Evolutionary conservation across 1,140 invertebrate genomes (phyloP), one percentile per base, ranked within the genome.

Genomic region (Camponotus vicinus): DNA sequence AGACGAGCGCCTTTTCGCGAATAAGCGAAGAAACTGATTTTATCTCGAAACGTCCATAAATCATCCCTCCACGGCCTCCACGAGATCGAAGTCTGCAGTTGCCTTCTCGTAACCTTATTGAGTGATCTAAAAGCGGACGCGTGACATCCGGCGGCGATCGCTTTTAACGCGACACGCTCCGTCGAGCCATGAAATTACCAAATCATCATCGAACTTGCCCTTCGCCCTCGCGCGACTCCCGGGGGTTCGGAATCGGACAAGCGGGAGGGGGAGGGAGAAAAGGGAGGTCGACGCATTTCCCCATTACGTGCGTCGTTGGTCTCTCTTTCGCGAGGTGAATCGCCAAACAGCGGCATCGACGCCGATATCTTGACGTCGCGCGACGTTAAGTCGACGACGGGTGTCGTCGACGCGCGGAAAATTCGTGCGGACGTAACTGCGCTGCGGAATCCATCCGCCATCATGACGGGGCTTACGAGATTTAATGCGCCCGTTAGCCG

Each of bases 131-230:
- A 34, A n/a, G 55, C 42, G 57, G 55, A 45, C 57, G 37, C 49
- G 49, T 89, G 73, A 85, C 86, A 57, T 79, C 21, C 73, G 67
- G 59, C 49, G 37, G 66, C 83, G 34, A 89, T 91, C 89, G 49
- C 77, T 91, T 88, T 88, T 87, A 91, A 86, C 88, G 52, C 84
- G 85, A 87, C 70, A 67, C 78, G 90, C 85, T 91, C 71, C 89
- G 83, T 37, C 88, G 90, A 87, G 88, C 84, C 90, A 88, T 91
- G 90, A 92, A 91, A 92, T 92, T 91, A 89, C 86, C 89, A 59
- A 89, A 88, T 73, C 87, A 37, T 85, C 42, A 90, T 89, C 86
- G 90, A 88, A 87, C 86, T 18, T 57, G 57, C 57, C 69, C 52
- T 61, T 63, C 32, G 59, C 52, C 13, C 18, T 77, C 76, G 55